A percentile compares a stretch with the other conserved stretches of the same genome.
phyloP scores from a whole-genome alignment of 2,113 vertebrate genomes.

The Nematolebias whitei region DNA sequence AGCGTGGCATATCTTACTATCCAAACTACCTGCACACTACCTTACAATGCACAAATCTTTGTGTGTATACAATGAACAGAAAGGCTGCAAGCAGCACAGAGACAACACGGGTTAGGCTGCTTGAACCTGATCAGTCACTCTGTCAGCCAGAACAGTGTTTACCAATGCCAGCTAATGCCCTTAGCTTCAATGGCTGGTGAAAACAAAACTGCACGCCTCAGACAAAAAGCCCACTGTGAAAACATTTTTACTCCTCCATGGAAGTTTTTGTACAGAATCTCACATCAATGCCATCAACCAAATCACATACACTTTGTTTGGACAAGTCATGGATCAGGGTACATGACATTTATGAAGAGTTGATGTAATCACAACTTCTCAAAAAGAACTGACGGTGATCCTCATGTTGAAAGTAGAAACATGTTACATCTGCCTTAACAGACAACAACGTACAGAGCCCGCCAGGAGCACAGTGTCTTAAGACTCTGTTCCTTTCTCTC shows the following conservation, averaged over 20 bases:
- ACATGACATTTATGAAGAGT: slow-evolving; percentile 19
- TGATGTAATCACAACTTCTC: slow-evolving; percentile 5
- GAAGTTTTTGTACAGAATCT: slow-evolving; percentile 20
- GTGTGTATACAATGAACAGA: slow-evolving; percentile 62
- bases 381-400: slow-evolving; percentile 1
- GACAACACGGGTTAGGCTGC: slow-evolving; percentile 53
- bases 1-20: slow-evolving; percentile 47
- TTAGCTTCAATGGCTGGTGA: slow-evolving; percentile 27
- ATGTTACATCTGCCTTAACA: background rate
- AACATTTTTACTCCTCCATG: slow-evolving; percentile 42
- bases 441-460: background rate
- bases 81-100: slow-evolving; percentile 44
- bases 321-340: background rate
- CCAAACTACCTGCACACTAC: slow-evolving; percentile 43
- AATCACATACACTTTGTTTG: slow-evolving; percentile 7
- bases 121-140: slow-evolving; percentile 48
- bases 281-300: slow-evolving; percentile 4
- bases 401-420: slow-evolving; percentile 13
- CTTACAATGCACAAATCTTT: slow-evolving; percentile 66
- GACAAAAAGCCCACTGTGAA: slow-evolving; percentile 40
- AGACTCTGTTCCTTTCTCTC: too few species aligned
- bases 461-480: too few species aligned
- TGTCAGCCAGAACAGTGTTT: slow-evolving; percentile 36
- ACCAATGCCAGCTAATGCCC: slow-evolving; percentile 41
- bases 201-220: slow-evolving; percentile 32